Base-by-base conservation (phyloP, 2,888 invertebrate genomes). In the Clostera curtula region DNA sequence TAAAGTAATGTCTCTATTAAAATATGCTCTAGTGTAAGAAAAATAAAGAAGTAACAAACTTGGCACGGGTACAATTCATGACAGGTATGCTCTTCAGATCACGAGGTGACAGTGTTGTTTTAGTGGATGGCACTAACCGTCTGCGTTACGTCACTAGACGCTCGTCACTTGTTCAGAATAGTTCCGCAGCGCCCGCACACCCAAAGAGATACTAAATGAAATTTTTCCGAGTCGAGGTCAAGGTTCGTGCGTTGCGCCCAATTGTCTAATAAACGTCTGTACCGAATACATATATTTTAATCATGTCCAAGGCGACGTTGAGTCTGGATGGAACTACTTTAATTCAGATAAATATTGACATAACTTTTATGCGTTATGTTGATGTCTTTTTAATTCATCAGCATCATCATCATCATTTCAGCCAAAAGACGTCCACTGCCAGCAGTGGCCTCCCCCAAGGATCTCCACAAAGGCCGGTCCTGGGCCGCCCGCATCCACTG, bases 201-300 rank as follows among this genome's bases (percentile, higher is more conserved):
- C 35, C 31, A 37, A 25, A 14, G 43, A 40, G 43, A 40, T 43
- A 31, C 45, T 35, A 69, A 65, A 65, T 54, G 50, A 52, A 56
- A 48, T 60, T 64, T 56, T 68, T 69, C 64, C 49, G 45, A 45
- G 46, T 53, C 65, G 68, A 76, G 72, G 77, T 74, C 76, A 76
- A 76, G 72, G 75, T 63, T 54, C 31, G 37, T 32, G 32, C 32
- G 34, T 40, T 42, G 43, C 28, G 36, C 28, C 42, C 39, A 31
- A 40, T 34, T 40, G 34, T 37, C 34, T 31, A 30, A 35, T 33
- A 11, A 24, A 23, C 17, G 6, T 17, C 5, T 19, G 19, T 17
- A 19, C 22, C 12, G 10, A 23, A 13, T 17, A 28, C 15, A 11
- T 12, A 4, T 5, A 7, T 13, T n/a, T 23, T 23, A n/a, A 19